phyloP scores from a whole-genome alignment of 2,797 vertebrate species.

The Tragopan temminckii region DNA sequence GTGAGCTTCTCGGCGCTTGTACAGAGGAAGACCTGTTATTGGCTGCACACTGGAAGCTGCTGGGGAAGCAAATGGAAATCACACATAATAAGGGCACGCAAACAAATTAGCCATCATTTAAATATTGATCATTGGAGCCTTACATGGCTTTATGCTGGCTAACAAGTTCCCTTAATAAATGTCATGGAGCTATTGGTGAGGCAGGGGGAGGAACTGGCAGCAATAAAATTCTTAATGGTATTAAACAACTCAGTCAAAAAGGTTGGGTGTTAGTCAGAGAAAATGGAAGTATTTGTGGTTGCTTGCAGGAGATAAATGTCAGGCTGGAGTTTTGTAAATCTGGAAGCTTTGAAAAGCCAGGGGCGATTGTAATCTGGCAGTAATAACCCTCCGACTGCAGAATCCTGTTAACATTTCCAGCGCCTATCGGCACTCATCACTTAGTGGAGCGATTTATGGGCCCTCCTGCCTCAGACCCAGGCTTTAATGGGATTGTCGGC shows the following conservation, averaged over 20 bases:
- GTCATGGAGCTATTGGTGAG: conserved; percentile 52
- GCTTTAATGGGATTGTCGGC: conserved; percentile 28
- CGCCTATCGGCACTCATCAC: not conserved
- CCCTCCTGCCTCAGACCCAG: not conserved
- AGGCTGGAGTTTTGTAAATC: not conserved
- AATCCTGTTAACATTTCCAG: conserved; percentile 1
- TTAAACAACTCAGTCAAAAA: conserved; percentile 47
- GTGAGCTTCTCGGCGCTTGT: not conserved
- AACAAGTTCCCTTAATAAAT: conserved; percentile 40
- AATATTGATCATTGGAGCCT: conserved; percentile 9
- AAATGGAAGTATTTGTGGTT: not conserved
- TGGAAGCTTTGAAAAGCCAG: not conserved
- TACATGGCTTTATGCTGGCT: not conserved
- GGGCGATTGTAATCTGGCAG: conserved; percentile 23
- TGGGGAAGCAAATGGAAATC: conserved; percentile 43
- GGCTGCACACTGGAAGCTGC: not conserved
- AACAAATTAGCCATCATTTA: conserved; percentile 64
- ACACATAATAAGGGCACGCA: not conserved
- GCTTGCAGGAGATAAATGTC: conserved; percentile 59
- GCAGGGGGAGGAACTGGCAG: not conserved
- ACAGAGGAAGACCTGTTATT: not conserved
- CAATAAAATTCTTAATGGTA: conserved; percentile 72
- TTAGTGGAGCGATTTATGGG: conserved; percentile 10
- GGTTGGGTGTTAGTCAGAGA: conserved; percentile 44
- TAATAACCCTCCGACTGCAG: not conserved